Conservation (phyloP, 2,113 vertebrate species). For the Cyanoliseus patagonus region DNA sequence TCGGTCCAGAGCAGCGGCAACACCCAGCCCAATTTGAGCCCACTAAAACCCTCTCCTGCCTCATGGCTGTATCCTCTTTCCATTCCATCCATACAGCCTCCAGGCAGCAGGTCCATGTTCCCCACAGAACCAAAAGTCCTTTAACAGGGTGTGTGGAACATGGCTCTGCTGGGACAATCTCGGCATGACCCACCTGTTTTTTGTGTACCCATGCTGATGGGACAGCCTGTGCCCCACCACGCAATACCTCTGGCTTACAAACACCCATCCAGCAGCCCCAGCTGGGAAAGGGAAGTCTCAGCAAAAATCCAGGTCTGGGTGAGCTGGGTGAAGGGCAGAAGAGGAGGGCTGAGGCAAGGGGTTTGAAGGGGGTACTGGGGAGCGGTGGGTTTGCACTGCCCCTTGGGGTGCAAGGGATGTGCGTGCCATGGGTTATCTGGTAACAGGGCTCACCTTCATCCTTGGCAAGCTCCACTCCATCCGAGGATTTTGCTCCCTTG, state of each 20-base stretch:
- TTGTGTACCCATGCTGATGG: rapidly evolving
- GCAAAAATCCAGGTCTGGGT: background rate
- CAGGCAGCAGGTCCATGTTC: background rate
- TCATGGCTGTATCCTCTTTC: background rate
- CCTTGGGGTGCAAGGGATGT: rapidly evolving
- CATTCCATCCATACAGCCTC: background rate
- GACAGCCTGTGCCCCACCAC: background rate
- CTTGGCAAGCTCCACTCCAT: background rate
- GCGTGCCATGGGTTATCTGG: rapidly evolving
- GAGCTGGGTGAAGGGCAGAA: background rate
- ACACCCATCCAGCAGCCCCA: rapidly evolving
- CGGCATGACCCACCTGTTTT: rapidly evolving
- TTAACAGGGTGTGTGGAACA: background rate
- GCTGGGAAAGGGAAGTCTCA: background rate
- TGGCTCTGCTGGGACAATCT: background rate
- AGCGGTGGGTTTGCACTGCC: background rate
- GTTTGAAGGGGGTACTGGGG: background rate
- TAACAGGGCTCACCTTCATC: background rate
- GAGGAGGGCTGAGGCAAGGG: background rate
- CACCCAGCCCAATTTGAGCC: background rate
- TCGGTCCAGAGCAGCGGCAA: background rate
- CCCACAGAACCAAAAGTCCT: background rate
- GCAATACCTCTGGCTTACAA: rapidly evolving
- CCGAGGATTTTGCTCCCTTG: background rate
- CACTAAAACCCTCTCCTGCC: background rate